Percentiles rank a stretch among this genome's conserved stretches.
Evolutionary conservation across 2,113 vertebrate species (phyloP).

Genomic region (Pomatostomus ruficeps): DNA sequence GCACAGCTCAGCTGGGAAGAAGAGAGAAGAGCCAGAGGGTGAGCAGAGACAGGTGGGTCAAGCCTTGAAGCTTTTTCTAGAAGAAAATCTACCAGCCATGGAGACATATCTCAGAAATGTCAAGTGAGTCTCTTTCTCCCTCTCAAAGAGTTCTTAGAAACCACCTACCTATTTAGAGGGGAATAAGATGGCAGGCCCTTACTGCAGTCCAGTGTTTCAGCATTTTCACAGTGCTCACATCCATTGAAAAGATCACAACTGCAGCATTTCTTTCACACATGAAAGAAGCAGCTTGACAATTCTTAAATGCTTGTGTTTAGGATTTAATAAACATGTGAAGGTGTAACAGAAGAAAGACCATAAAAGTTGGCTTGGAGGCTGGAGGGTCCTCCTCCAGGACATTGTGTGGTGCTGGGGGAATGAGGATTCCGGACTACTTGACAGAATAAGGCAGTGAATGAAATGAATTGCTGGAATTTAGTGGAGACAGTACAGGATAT

Average conservation of each 20-base stretch:
- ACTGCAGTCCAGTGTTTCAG: neutral
- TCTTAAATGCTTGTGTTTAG: neutral
- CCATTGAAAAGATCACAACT: neutral
- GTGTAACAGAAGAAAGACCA: neutral
- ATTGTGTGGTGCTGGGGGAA: neutral
- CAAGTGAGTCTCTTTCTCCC: neutral
- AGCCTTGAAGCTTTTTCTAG: neutral
- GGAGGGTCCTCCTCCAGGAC: neutral
- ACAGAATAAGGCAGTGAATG: neutral
- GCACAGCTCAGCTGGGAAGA: neutral
- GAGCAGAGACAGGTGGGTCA: neutral
- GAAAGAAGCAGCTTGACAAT: neutral
- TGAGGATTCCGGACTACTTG: neutral
- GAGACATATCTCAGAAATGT: neutral
- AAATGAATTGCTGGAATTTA: neutral
- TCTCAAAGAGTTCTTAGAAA: neutral
- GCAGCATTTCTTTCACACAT: neutral
- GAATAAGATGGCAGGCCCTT: neutral
- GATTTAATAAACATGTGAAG: neutral
- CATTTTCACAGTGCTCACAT: neutral
- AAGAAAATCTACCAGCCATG: neutral
- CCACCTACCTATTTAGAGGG: neutral
- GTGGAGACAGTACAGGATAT: neutral
- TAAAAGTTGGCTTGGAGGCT: neutral
- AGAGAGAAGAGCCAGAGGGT: neutral